Base-by-base conservation (phyloP, 2,888 invertebrate genomes). In the Agriopis aurantiaria region DNA sequence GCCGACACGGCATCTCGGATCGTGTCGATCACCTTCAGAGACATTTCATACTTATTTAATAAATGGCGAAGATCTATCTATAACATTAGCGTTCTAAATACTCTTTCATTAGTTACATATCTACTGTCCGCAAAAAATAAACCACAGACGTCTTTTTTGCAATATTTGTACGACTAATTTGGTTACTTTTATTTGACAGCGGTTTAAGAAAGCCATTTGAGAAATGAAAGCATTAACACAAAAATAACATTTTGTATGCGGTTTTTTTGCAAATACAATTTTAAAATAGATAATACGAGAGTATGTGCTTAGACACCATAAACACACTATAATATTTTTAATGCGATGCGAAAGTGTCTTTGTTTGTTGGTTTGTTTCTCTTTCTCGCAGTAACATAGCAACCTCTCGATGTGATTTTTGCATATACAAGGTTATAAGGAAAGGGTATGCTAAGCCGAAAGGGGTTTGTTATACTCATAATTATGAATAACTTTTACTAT, bases 21-120 rank as follows among this genome's bases (percentile, higher is more conserved):
- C 73, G 78, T 71, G 73, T 76, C 74, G 78, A 76, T 78, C 73
- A 76, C 79, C 78, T 75, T 81, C 71, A 79, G 80, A 80, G 81
- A 82, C 83, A 77, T 61, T 71, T 78, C 65, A 65, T 67, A 68
- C 67, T 68, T 65, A 78, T 71, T 76, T 75, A 78, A 80, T 79
- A 77, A 76, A 78, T 75, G 73, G 75, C 69, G 78, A 77, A 82
- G 78, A 82, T 82, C 77, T 77, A 75, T 68, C 69, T 65, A 72
- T 58, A 69, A 68, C 69, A 65, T 69, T 69, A 69, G 55, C 55
- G 61, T 65, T 63, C 61, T 69, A 68, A 55, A 65, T 64, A 72
- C 64, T 71, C 53, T 62, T 63, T 66, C 57, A 61, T 51, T 63
- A 64, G 60, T 12, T 64, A 46, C 43, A n/a, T 56, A 51, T 40